Evolutionary conservation across 2,113 vertebrate genomes (phyloP).

Genomic region (Globicephala melas): DNA sequence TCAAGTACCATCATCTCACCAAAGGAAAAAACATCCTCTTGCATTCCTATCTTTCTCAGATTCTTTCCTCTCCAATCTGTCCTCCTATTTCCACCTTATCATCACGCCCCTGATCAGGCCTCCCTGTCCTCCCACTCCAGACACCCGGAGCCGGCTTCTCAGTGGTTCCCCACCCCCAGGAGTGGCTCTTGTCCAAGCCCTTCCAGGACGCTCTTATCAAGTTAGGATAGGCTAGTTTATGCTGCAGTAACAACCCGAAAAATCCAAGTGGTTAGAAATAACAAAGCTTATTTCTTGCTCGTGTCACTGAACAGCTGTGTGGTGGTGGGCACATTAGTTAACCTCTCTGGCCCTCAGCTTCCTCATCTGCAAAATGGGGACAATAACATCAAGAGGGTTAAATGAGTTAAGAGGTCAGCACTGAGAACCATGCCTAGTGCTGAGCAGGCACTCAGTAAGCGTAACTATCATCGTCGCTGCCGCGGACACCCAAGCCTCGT

Average conservation of each 20-base stretch:
- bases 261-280: background rate
- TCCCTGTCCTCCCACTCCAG: background rate
- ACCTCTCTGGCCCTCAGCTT: background rate
- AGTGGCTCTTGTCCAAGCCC: background rate
- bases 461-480: rapidly evolving
- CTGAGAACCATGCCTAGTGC: background rate
- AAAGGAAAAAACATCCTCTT: background rate
- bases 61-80: background rate
- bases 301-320: background rate
- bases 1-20: too few species aligned
- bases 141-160: background rate
- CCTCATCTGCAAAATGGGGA: background rate
- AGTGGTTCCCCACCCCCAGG: background rate
- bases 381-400: background rate
- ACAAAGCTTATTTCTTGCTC: background rate
- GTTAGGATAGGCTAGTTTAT: rapidly evolving
- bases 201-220: rapidly evolving
- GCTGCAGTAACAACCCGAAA: background rate
- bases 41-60: background rate
- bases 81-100: too few species aligned
- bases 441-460: rapidly evolving
- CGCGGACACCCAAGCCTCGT: rapidly evolving
- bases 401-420: background rate
- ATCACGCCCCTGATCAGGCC: background rate
- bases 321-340: background rate